Conservation (phyloP, 2,797 vertebrate species). For the Nothura maculosa region DNA sequence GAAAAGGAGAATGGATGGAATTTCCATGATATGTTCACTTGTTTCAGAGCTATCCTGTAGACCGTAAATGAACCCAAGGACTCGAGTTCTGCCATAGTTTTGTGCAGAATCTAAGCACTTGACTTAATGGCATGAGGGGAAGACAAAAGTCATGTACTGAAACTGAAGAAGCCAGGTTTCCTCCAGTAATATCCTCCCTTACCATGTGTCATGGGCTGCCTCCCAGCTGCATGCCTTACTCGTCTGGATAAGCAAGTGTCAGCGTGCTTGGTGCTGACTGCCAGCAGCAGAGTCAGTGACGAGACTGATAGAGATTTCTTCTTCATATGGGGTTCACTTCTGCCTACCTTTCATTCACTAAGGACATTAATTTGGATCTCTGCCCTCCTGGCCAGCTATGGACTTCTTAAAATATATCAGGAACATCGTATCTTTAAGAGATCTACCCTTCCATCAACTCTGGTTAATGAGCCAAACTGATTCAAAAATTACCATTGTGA, state of each 20-base stretch:
- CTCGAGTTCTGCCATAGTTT: not conserved
- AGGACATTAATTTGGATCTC: not conserved
- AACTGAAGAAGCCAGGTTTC: not conserved
- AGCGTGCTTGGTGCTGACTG: rapidly evolving
- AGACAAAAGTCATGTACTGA: not conserved
- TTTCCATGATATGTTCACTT: not conserved
- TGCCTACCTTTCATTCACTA: not conserved
- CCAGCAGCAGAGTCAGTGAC: not conserved
- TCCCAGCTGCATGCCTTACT: rapidly evolving
- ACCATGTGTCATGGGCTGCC: not conserved
- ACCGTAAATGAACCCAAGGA: not conserved
- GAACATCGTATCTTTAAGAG: not conserved
- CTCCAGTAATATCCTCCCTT: rapidly evolving
- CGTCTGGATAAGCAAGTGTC: not conserved
- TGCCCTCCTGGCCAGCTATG: not conserved
- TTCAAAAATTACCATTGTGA: not conserved
- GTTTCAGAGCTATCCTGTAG: not conserved
- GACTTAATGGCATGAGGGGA: not conserved
- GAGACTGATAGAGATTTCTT: not conserved
- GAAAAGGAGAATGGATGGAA: not conserved
- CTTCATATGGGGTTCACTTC: rapidly evolving
- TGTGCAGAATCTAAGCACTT: not conserved
- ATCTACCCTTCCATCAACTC: not conserved
- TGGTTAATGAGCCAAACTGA: slow-evolving; percentile 14
- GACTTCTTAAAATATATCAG: not conserved